Base-by-base conservation (phyloP, 2,113 vertebrate genomes). In the Triplophysa siluroides region DNA sequence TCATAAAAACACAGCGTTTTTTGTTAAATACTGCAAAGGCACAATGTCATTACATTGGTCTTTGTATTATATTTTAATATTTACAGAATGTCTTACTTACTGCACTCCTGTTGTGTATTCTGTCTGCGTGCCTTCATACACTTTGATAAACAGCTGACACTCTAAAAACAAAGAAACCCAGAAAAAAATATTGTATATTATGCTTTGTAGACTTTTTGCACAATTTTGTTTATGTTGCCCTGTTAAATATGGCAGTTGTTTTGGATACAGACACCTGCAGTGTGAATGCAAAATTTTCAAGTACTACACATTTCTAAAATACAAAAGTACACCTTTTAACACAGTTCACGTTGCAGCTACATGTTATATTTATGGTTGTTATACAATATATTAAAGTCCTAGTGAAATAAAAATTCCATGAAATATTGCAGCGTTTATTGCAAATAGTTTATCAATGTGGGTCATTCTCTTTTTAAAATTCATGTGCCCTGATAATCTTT, bases 51-150 rank as follows among this genome's bases (percentile, higher is more conserved):
- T 29, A 38, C 56, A 65, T 4, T 29, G 24, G 0, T 41, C 21
- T 29, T 54, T 24, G 13, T 24, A 26, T 62, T 75, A 2, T 4
- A 52, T 29, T 77, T 52, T 8, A 71, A 26, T 24, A 69, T n/a
- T 0, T 63, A 60, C 54, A 4, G 2, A 21, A 8, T 21, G 0
- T 58, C 33, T 38, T 38, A 43, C 96, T 97, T 93, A 98, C 97
- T 96, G 95, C 86, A 98, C 91, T 85, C 94, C 95, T 8, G 97
- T 97, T 0, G 96, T 98, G 90, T 94, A 96, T 67, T 97, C 90
- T 2, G 93, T 90, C 68, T 96, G 95, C 85, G 96, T 95, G 83
- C 91, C 95, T 85, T 98, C 96, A 88, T 98, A 98, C 68, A 98
- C 89, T 86, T 94, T 96, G 88, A 98, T 85, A 87, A 97, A 98